Evolutionary conservation across 2,113 vertebrate species (phyloP).

Genomic region (Seriola quinqueradiata): DNA sequence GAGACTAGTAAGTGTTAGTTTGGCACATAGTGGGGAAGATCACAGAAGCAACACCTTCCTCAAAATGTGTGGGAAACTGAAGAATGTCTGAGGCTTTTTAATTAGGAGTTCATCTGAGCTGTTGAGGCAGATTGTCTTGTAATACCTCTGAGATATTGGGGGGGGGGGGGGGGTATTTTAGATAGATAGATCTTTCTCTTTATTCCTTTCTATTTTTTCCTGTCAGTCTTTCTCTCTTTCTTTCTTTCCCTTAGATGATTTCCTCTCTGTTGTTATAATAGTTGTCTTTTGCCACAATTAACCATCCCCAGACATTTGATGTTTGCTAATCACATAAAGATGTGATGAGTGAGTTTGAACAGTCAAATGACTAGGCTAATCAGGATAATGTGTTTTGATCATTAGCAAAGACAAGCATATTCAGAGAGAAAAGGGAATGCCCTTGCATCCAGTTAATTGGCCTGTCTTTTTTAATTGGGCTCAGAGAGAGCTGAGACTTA

Average conservation of each 20-base stretch:
- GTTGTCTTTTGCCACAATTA: conserved; percentile 37
- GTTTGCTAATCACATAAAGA: conserved; percentile 28
- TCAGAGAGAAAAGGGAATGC: conserved; percentile 14
- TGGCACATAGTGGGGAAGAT: conserved; percentile 42
- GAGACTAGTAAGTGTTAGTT: conserved; percentile 72
- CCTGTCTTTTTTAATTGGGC: conserved; percentile 49
- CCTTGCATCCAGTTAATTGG: conserved; percentile 37
- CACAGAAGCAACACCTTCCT: conserved; percentile 71
- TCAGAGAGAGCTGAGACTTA: conserved; percentile 35
- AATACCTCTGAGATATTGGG: conserved; percentile 29
- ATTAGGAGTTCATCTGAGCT: conserved; percentile 66
- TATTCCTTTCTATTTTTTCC: background rate
- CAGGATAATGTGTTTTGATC: conserved; percentile 52
- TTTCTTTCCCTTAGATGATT: conserved; percentile 12
- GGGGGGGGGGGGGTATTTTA: background rate
- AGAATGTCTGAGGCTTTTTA: conserved; percentile 57
- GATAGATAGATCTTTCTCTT: conserved; percentile 9
- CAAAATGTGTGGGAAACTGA: conserved; percentile 64
- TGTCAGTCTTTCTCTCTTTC: background rate
- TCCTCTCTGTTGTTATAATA: conserved; percentile 5
- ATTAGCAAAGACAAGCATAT: conserved; percentile 60
- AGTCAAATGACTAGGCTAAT: conserved; percentile 24
- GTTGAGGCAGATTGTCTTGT: conserved; percentile 43
- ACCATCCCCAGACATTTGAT: conserved; percentile 15
- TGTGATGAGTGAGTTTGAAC: conserved; percentile 33